phyloP scores from a whole-genome alignment of 2,113 vertebrate genomes.

The Ovis aries region DNA sequence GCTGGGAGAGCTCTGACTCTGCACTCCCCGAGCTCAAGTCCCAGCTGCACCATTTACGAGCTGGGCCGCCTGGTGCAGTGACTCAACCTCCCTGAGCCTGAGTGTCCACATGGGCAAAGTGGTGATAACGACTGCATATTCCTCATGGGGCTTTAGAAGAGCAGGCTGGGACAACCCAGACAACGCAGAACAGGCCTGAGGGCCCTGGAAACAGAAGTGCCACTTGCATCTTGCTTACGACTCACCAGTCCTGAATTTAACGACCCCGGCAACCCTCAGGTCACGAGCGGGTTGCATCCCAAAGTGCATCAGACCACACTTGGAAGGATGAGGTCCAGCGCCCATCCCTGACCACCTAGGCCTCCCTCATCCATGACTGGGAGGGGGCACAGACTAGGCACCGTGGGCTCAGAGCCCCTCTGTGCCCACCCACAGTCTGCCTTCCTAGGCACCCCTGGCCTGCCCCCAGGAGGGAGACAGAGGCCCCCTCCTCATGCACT shows the following conservation, averaged over 20 bases:
- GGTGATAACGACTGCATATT: accelerated
- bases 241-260: background rate
- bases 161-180: background rate
- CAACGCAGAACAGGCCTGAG: background rate
- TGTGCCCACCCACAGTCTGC: background rate
- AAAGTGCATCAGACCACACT: background rate
- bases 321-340: background rate
- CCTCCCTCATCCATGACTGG: background rate
- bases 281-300: background rate
- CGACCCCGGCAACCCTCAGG: background rate
- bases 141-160: background rate
- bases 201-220: background rate
- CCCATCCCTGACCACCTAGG: too few species aligned
- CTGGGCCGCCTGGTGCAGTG: background rate
- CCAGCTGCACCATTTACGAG: background rate
- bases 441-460: background rate
- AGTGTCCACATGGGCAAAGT: background rate
- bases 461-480: background rate
- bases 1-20: background rate
- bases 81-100: background rate
- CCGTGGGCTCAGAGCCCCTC: background rate
- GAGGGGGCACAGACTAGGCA: accelerated
- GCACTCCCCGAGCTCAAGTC: background rate
- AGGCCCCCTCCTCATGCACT: accelerated
- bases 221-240: background rate